phyloP scores from a whole-genome alignment of 2,113 vertebrate genomes.

The Vicugna pacos region DNA sequence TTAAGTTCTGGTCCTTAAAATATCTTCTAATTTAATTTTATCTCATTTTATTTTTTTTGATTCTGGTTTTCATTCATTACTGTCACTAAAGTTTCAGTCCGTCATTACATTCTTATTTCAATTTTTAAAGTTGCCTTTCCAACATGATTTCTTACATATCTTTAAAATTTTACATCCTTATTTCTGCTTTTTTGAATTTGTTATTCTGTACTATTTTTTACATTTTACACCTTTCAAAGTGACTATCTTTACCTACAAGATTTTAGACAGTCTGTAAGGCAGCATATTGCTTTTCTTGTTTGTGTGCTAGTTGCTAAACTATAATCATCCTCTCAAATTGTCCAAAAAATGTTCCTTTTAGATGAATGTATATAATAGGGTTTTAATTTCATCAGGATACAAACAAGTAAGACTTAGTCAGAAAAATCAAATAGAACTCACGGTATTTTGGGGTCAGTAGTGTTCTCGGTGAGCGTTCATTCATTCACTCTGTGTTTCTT shows the following conservation, averaged over 20 bases:
- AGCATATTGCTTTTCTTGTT: neutral
- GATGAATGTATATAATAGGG: neutral
- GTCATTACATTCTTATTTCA: neutral
- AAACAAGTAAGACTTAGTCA: neutral
- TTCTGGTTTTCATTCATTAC: neutral
- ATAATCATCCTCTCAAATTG: conserved; percentile 22
- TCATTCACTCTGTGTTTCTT: neutral
- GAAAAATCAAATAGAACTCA: neutral
- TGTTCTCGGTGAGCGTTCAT: neutral
- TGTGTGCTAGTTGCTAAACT: neutral
- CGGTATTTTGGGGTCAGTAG: neutral
- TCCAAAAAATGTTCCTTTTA: neutral
- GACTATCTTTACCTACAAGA: neutral
- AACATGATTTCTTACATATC: neutral
- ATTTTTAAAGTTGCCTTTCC: neutral
- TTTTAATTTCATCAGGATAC: conserved; percentile 26
- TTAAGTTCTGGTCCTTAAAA: conserved; percentile 20
- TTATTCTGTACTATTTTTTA: neutral
- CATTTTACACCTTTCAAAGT: neutral
- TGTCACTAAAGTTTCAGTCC: neutral
- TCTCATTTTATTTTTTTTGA: conserved; percentile 22
- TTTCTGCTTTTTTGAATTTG: neutral
- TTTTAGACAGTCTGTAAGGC: neutral
- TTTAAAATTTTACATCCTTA: neutral
- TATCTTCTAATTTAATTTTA: neutral